phyloP scores from a whole-genome alignment of 2,888 invertebrate species.

The Dryadula phaetusa region DNA sequence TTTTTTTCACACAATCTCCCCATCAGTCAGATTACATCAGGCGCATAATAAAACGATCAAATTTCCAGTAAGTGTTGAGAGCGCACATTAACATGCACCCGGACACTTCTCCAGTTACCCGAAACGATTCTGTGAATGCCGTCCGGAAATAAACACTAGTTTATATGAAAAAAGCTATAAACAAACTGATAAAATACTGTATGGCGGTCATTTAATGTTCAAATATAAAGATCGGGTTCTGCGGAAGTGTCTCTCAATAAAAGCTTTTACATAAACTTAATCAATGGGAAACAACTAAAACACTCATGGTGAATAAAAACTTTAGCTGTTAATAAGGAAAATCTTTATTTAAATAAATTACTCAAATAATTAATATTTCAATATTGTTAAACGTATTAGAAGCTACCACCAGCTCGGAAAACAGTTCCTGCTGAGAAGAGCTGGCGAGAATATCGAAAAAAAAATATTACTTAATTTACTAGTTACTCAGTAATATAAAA shows the following conservation, averaged over 20 bases:
- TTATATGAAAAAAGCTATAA: constrained; percentile 30
- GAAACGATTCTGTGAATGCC: constrained; percentile 55
- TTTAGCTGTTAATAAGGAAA: no score
- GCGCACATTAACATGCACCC: constrained; percentile 62
- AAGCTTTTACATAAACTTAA: not conserved
- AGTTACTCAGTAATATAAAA: no score
- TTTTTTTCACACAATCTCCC: constrained; percentile 40
- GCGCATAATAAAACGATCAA: constrained; percentile 64
- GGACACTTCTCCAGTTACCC: constrained; percentile 55
- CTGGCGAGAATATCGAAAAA: no score
- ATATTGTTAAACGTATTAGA: no score
- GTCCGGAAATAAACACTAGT: constrained; percentile 42
- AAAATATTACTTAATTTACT: no score
- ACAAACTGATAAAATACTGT: constrained; percentile 21
- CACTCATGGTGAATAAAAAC: no score
- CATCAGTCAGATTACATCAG: constrained; percentile 58
- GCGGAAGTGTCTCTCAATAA: not conserved
- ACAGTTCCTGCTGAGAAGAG: no score
- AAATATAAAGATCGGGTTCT: constrained; percentile 10
- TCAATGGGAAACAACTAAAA: not conserved
- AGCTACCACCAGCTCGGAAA: no score
- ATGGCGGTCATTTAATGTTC: constrained; percentile 11
- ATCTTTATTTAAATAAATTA: no score
- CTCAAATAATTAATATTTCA: no score
- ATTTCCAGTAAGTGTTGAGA: constrained; percentile 61